Evolutionary conservation across 2,888 invertebrate genomes (phyloP).

Genomic region (Camponotus fellah): DNA sequence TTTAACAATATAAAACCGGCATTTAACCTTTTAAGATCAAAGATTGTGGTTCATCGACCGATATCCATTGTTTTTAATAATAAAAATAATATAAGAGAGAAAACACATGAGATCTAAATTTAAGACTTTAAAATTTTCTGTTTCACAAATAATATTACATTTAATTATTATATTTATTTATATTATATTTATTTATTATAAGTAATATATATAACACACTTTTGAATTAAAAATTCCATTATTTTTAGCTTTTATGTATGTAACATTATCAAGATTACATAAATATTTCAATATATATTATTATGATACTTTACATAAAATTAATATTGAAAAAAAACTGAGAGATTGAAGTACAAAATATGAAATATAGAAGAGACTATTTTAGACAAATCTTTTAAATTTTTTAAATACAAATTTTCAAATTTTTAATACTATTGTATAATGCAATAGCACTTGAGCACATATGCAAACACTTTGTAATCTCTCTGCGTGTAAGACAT

Average conservation of each 20-base stretch:
- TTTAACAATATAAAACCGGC: background rate
- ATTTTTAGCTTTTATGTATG: background rate
- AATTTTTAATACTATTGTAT: background rate
- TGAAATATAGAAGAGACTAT: background rate
- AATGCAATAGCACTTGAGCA: background rate
- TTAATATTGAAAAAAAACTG: background rate
- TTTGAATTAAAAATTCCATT: background rate
- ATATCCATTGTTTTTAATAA: background rate
- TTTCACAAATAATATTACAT: background rate
- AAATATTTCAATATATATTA: background rate
- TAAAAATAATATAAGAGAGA: background rate
- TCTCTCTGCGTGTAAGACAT: background rate
- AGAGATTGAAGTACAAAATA: background rate
- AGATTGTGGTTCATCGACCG: background rate
- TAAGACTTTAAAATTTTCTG: background rate
- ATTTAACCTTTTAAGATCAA: background rate
- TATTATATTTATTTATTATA: background rate
- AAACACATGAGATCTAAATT: background rate
- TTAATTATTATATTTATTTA: background rate
- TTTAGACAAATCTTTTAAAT: background rate
- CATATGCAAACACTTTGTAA: background rate
- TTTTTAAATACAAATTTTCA: background rate
- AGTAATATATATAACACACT: background rate
- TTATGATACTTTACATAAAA: background rate
- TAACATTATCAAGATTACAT: background rate